Percentiles rank a stretch among this genome's conserved stretches.
Evolutionary conservation across 1,140 invertebrate genomes (phyloP).

Genomic region (Drosophila equinoxialis): DNA sequence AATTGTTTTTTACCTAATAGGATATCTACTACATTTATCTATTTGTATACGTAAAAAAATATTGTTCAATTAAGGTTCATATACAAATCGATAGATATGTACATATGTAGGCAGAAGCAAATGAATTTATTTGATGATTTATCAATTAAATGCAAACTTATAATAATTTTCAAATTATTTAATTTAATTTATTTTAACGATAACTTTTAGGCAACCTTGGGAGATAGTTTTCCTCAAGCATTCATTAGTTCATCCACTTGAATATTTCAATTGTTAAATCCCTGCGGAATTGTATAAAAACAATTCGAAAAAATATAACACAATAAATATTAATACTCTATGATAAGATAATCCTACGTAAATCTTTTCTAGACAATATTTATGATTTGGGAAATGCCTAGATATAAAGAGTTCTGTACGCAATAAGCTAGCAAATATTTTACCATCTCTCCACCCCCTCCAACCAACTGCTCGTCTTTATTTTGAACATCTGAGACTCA

Average conservation of each 20-base stretch:
- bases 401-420: background rate
- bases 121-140: too few species aligned
- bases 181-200: too few species aligned
- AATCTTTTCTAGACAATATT: constrained; percentile 60
- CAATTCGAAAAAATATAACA: constrained; percentile 53
- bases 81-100: too few species aligned
- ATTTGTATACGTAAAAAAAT: background rate
- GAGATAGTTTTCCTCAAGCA: background rate
- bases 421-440: constrained; percentile 16
- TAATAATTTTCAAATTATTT: too few species aligned
- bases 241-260: constrained; percentile 30
- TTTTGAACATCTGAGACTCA: constrained; percentile 24
- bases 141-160: too few species aligned
- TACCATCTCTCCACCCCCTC: background rate
- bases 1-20: constrained; percentile 14
- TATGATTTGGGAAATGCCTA: constrained; percentile 55
- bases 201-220: constrained; percentile 16
- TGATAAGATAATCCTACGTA: constrained; percentile 67
- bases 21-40: background rate
- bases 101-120: too few species aligned
- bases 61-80: background rate
- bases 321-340: constrained; percentile 6
- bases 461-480: background rate
- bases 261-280: constrained; percentile 50
- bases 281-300: constrained; percentile 49